Base-by-base conservation (phyloP, 37 sponge, comb jelly and placozoan species). In the Spongilla lacustris region DNA sequence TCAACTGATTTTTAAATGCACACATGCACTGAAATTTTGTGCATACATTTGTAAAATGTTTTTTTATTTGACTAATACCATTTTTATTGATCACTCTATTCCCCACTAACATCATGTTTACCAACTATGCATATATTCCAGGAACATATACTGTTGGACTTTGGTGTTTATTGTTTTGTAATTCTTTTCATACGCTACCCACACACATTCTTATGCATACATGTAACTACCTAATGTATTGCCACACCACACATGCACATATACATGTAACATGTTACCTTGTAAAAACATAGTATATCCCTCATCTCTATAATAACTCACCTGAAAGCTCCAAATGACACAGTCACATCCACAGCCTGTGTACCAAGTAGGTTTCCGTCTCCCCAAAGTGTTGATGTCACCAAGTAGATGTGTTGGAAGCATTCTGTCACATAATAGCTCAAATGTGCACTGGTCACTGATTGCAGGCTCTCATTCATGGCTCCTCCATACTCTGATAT, bases 331-430 rank as follows among this genome's bases (percentile, higher is more conserved):
- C 21, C 30, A 72, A 72, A 72, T 72, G 31, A 72, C 1, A 29
- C 17, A n/a, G 21, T 25, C 25, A 33, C 21, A 72, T 72, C 31
- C 31, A 72, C 31, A 32, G 31, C 31, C 31, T 72, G 31, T 5
- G 0, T 58, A 19, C 58, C 58, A 10, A 58, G 58, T 17, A 58
- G 58, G 58, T 58, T 58, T 17, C 58, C 76, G 12, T 30, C 72
- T 0, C 82, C 89, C 91, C 96, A 90, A 19, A 96, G 89, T 31
- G 90, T 75, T 17, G 94, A 93, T n/a, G 94, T 91, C 26, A 92
- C 94, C 10, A 96, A 41, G 80, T 95, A 95, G 77, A 95, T 71
- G 77, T 95, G 95, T 81, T 95, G 95, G 71, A 92, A 84, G 48
- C 93, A 95, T 46, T 90, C 78, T 0, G 95, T 81, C 66, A 85